phyloP scores from a whole-genome alignment of 1,140 invertebrate genomes.

The Trichonephila clavata region DNA sequence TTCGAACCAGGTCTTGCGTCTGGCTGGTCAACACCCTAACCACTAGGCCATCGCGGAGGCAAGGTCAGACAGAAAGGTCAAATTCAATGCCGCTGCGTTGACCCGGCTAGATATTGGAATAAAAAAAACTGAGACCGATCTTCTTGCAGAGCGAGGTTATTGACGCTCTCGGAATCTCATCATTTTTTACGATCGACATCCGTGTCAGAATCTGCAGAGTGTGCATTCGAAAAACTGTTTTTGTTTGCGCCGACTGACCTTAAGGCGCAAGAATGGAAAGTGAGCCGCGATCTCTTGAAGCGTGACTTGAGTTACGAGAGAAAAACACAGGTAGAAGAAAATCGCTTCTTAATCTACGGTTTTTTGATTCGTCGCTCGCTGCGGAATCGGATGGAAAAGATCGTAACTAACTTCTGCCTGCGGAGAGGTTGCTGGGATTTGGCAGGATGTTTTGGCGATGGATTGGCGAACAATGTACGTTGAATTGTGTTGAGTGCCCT shows the following conservation, averaged over 20 bases:
- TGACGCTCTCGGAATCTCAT: not conserved
- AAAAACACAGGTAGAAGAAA: not conserved
- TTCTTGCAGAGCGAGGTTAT: not conserved
- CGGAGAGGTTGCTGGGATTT: not conserved
- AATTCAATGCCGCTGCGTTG: too few relatives aligned
- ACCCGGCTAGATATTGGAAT: too few relatives aligned
- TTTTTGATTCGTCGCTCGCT: not conserved
- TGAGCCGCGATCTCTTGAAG: not conserved
- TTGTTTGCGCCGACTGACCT: not conserved
- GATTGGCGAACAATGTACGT: not conserved
- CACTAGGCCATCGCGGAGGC: too few relatives aligned
- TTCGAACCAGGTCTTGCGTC: too few relatives aligned
- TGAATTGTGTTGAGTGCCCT: too few relatives aligned
- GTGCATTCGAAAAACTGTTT: not conserved
- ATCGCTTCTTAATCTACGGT: not conserved
- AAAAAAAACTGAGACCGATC: too few relatives aligned
- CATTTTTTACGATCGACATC: conserved; percentile 5
- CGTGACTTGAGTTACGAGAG: conserved; percentile 14
- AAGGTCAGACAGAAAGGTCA: too few relatives aligned
- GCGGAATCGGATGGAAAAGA: not conserved
- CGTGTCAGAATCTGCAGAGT: not conserved
- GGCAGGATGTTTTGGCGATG: not conserved
- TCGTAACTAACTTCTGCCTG: too few relatives aligned
- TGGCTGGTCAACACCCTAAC: too few relatives aligned
- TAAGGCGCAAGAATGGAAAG: not conserved